Conservation (phyloP, 2,113 vertebrate species). For the Ptilonorhynchus violaceus region DNA sequence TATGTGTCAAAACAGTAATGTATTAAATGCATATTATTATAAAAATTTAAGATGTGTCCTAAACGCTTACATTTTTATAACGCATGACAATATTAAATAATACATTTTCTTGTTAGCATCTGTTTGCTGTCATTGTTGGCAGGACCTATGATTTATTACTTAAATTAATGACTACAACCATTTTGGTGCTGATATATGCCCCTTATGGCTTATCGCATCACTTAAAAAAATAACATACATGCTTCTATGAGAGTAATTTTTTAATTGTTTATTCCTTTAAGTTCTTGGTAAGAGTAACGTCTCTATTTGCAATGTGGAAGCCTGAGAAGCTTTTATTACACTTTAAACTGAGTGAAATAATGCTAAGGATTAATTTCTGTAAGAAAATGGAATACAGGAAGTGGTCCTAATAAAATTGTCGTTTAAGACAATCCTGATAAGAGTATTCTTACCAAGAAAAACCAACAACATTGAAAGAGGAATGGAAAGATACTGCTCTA, state of each 20-base stretch:
- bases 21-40: slow-evolving; percentile 79
- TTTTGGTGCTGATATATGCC: slow-evolving; percentile 76
- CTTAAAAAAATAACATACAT: slow-evolving; percentile 73
- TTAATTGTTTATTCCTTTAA: slow-evolving; percentile 70
- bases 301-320: slow-evolving; percentile 28
- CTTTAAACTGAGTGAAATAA: slow-evolving; percentile 32
- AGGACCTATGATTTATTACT: slow-evolving; percentile 76
- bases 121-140: slow-evolving; percentile 78
- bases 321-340: slow-evolving; percentile 47
- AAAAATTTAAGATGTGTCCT: slow-evolving; percentile 78
- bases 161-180: slow-evolving; percentile 77
- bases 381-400: not conserved
- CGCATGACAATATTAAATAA: slow-evolving; percentile 76
- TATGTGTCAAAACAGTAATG: slow-evolving; percentile 73
- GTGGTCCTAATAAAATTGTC: not conserved
- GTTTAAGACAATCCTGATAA: not conserved
- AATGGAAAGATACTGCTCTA: not conserved
- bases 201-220: slow-evolving; percentile 69
- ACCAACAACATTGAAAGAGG: not conserved
- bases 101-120: slow-evolving; percentile 82
- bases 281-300: slow-evolving; percentile 45
- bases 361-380: not conserved
- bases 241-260: slow-evolving; percentile 58
- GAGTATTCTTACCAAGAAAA: not conserved
- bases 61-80: slow-evolving; percentile 76